Evolutionary conservation across 2,888 invertebrate genomes (phyloP).

Genomic region (Drosophila peninsularis): DNA sequence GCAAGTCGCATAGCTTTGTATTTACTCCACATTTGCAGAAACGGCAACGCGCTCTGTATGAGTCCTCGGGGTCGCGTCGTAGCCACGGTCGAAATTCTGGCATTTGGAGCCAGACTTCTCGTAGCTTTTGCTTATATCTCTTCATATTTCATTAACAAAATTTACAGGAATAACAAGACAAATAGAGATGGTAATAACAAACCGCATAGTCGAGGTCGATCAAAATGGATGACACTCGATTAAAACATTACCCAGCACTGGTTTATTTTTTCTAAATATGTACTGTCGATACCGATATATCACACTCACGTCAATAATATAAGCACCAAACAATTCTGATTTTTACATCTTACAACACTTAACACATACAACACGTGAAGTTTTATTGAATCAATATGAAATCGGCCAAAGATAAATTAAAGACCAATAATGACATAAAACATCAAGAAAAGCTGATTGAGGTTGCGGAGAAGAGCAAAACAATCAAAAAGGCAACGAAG

Average conservation of each 20-base stretch:
- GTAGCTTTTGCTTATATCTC: slow-evolving; percentile 64
- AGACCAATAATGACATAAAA: slow-evolving; percentile 44
- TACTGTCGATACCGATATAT: not conserved
- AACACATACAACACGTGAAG: slow-evolving; percentile 46
- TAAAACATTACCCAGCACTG: slow-evolving; percentile 10
- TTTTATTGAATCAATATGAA: slow-evolving; percentile 43
- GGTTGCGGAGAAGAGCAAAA: slow-evolving; percentile 38
- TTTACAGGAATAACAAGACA: slow-evolving; percentile 16
- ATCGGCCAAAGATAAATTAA: slow-evolving; percentile 34
- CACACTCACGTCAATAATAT: not conserved
- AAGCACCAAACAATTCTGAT: not conserved
- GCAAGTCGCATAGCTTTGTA: slow-evolving; percentile 64
- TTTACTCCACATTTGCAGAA: slow-evolving; percentile 68
- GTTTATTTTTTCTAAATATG: not conserved
- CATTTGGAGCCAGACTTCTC: slow-evolving; percentile 69
- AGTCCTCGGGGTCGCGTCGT: slow-evolving; percentile 66
- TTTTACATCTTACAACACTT: slow-evolving; percentile 30
- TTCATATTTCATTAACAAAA: slow-evolving; percentile 51
- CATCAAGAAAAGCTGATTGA: slow-evolving; percentile 25
- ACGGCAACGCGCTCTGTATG: slow-evolving; percentile 64
- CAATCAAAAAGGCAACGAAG: slow-evolving; percentile 49
- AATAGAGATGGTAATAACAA: slow-evolving; percentile 44
- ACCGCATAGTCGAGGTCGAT: slow-evolving; percentile 29
- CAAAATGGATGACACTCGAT: not conserved
- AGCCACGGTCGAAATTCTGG: slow-evolving; percentile 63